A percentile compares a stretch with the other conserved stretches of the same genome.
Conservation (phyloP, 2,888 invertebrate species). For the Arctia plantaginis region DNA sequence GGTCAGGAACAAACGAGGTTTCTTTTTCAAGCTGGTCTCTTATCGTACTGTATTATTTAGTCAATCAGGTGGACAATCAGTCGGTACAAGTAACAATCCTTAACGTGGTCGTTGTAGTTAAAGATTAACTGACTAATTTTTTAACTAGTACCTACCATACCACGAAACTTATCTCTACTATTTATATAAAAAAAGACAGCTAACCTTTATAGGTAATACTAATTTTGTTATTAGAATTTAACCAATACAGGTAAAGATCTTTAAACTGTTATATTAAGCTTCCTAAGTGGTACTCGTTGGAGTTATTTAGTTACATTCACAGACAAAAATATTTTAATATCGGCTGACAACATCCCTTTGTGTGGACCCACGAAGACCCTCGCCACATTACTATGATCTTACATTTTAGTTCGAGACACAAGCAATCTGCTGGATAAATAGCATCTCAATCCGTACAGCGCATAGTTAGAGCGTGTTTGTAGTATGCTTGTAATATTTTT, state of each 20-base stretch:
- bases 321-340: not conserved
- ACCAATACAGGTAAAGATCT: not conserved
- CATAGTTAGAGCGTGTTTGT: not conserved
- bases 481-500: too few species aligned
- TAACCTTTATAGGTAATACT: not conserved
- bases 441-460: not conserved
- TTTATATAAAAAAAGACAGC: not conserved
- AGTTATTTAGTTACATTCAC: not conserved
- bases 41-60: not conserved
- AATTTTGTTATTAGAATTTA: conserved; percentile 5
- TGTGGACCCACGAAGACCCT: not conserved
- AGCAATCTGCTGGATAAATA: not conserved
- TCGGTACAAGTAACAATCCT: not conserved
- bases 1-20: not conserved
- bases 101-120: not conserved
- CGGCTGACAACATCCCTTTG: not conserved
- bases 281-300: not conserved
- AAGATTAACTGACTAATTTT: not conserved
- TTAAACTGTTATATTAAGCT: not conserved
- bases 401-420: not conserved
- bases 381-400: not conserved
- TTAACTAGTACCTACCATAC: not conserved
- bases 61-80: too few species aligned
- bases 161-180: not conserved
- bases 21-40: not conserved